Base-by-base conservation (phyloP, 2,888 invertebrate genomes). In the Aspidapion aeneum region DNA sequence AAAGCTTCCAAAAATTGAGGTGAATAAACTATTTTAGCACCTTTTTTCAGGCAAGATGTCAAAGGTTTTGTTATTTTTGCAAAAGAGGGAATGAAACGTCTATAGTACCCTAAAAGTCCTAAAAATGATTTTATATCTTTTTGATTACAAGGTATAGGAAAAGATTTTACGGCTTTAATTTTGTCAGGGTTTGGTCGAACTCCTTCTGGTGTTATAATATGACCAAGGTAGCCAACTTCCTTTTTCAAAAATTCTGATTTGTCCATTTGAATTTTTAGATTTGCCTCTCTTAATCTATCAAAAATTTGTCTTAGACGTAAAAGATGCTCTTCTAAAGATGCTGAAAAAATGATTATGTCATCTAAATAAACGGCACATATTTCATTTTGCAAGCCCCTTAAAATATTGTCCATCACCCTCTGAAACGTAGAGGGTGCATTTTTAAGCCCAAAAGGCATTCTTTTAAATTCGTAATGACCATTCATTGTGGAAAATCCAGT, bases 41-140 rank as follows among this genome's bases (percentile, higher is more conserved):
- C 22, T 35, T 63, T 65, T 60, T 64, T 60, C 16, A 66, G 22
- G 49, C 66, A 66, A 57, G 9, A 51, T 17, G 66, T 64, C 12
- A 61, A 49, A 12, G 66, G 66, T 57, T 57, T 56, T n/a, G 60
- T 21, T 3, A 61, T 52, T 59, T 63, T 61, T 51, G 66, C 61
- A 58, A 66, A 61, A 61, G 64, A 35, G 7, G 64, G 61, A 21
- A 66, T 64, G 18, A 65, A 66, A 19, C 61, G 51, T 1, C 63
- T 18, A 21, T 66, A 66, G 50, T 61, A 66, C 5, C 66, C 63
- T 5, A 61, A 12, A 17, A 66, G 55, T 18, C 63, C 66, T n/a
- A 66, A 48, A 50, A 64, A 64, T 35, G 63, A 51, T 54, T 61
- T 64, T 12, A 66, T 66, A 21, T 66, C 63, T 58, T 58, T 66